Base-by-base conservation (phyloP, 2,888 invertebrate species). In the Drosophila ezoana region DNA sequence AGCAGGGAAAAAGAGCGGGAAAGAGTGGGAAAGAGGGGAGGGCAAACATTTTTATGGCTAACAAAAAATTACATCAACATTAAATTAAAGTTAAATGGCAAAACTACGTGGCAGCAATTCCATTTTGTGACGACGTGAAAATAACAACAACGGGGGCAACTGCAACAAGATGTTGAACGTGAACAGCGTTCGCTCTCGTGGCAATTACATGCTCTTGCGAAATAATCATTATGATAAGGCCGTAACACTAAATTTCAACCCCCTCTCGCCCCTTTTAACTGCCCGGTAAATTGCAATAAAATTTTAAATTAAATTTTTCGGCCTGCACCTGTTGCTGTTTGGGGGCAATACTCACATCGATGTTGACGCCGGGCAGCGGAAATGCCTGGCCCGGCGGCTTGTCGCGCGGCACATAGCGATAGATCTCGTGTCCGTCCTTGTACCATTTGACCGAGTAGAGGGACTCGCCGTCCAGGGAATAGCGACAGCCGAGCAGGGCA, bases 401-500 rank as follows among this genome's bases (percentile, higher is more conserved):
- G 92, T 97, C 96, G 52, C 95, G 94, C 35, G 97, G 97, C 83
- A 97, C 95, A 92, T 95, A 97, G 68, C 97, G 94, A 93, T 96
- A 97, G 93, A 97, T 97, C 93, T 97, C 97, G 91, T 96, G 95
- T 72, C 97, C 97, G 91, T 97, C 97, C 92, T 97, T 97, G 93
- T 97, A 97, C 97, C 97, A 97, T 93, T 97, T 97, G 89, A 97
- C 97, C 32, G 97, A 97, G 93, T 97, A 97, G 51, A 97, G 94
- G 59, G 95, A 94, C 91, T 97, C 97, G 2, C 95, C 95, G 82
- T 97, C 96, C 90, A 97, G 93, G 91, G 96, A 95, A 93, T 96
- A 97, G 91, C 95, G 95, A 92, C 97, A 97, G 59, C 96, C 96
- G 77, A 97, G 93, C 72, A 94, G 93, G 52, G 96, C 96, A 87